Evolutionary conservation across 2,888 invertebrate species (phyloP).

Genomic region (Augiades crinisus): DNA sequence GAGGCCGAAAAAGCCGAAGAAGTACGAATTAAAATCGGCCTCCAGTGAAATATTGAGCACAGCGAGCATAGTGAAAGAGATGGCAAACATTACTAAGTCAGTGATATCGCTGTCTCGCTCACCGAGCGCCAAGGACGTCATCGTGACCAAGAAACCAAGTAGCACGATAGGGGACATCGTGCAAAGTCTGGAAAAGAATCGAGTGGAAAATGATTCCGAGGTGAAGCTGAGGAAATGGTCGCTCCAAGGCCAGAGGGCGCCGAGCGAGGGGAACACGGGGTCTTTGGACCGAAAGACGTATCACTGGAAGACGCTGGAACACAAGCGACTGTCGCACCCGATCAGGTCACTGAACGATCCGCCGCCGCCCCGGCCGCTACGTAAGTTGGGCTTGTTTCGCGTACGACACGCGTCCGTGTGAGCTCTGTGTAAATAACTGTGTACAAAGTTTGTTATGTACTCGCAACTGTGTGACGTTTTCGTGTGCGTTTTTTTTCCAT

Average conservation of each 20-base stretch:
- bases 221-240: constrained; percentile 53
- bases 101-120: constrained; percentile 64
- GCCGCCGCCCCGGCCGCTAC: constrained; percentile 58
- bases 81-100: constrained; percentile 55
- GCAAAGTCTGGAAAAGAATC: constrained; percentile 50
- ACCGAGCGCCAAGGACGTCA: constrained; percentile 58
- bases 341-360: constrained; percentile 65
- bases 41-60: constrained; percentile 13
- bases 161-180: constrained; percentile 48
- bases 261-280: constrained; percentile 51
- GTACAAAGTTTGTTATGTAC: constrained; percentile 37
- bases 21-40: constrained; percentile 34
- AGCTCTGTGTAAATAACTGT: constrained; percentile 64
- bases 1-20: constrained; percentile 62
- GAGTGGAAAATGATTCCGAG: constrained; percentile 34
- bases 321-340: constrained; percentile 71
- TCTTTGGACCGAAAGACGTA: constrained; percentile 64
- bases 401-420: constrained; percentile 40
- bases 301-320: constrained; percentile 70
- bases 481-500: constrained; percentile 30
- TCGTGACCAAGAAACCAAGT: constrained; percentile 39
- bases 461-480: constrained; percentile 28
- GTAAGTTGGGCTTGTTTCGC: constrained; percentile 69
- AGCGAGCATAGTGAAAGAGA: constrained; percentile 42
- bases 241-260: constrained; percentile 51